phyloP scores from a whole-genome alignment of 2,113 vertebrate species.

The Paracanthobrama guichenoti region DNA sequence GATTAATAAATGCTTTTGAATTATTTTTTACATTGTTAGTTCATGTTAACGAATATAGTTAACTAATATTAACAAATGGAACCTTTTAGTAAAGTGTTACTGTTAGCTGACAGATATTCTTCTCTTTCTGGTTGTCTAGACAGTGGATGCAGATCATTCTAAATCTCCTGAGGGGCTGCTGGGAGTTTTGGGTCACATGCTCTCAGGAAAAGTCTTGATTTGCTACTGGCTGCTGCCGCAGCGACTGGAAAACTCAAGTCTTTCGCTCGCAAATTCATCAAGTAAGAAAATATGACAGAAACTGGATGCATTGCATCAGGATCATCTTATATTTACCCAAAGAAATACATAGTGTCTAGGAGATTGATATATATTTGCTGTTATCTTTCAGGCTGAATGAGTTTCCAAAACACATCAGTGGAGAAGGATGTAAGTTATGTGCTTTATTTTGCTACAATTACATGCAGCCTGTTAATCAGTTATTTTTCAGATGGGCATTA shows the following conservation, averaged over 20 bases:
- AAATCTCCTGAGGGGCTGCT: slow-evolving; percentile 94
- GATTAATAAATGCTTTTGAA: neutral
- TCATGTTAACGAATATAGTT: neutral
- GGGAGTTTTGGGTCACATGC: slow-evolving; percentile 95
- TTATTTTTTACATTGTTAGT: neutral
- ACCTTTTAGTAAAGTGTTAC: neutral
- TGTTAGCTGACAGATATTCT: neutral
- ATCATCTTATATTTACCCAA: neutral
- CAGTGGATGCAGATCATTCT: slow-evolving; percentile 96
- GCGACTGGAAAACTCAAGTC: slow-evolving; percentile 96
- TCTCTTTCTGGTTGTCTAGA: slow-evolving; percentile 70
- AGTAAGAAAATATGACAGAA: slow-evolving; percentile 62
- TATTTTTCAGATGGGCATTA: neutral
- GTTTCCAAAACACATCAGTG: slow-evolving; percentile 91
- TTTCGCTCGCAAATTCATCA: slow-evolving; percentile 96
- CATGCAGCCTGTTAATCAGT: neutral
- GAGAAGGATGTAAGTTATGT: slow-evolving; percentile 88
- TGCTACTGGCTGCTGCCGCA: slow-evolving; percentile 90
- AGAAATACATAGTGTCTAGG: neutral
- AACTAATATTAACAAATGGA: neutral
- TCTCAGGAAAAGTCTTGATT: slow-evolving; percentile 94
- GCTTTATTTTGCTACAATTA: neutral
- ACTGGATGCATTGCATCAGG: neutral
- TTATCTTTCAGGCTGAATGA: slow-evolving; percentile 84
- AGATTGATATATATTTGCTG: neutral